Evolutionary conservation across 2,888 invertebrate species (phyloP).

Genomic region (Melieria omissa): DNA sequence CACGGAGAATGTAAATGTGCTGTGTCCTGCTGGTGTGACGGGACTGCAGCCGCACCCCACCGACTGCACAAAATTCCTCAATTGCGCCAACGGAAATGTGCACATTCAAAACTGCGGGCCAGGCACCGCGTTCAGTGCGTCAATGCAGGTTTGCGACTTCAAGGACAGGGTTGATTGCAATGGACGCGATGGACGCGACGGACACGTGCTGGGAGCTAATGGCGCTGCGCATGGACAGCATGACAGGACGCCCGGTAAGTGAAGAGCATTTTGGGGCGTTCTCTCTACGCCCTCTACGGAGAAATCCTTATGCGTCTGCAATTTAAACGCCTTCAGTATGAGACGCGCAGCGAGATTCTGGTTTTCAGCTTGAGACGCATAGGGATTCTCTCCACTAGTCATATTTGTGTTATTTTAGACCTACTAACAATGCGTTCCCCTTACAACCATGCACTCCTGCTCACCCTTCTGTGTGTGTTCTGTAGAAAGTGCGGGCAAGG

Average conservation of each 20-base stretch:
- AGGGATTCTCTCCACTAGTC: no score
- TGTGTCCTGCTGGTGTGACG: constrained; percentile 68
- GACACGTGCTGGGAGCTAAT: background rate
- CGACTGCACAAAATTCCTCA: constrained; percentile 73
- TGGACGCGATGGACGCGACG: constrained; percentile 31
- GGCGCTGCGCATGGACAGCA: background rate
- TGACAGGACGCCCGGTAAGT: background rate
- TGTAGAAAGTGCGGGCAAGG: background rate
- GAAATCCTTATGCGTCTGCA: no score
- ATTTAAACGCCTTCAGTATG: no score
- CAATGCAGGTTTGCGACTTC: constrained; percentile 70
- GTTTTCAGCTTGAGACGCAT: no score
- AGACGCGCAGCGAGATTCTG: no score
- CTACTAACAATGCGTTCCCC: no score
- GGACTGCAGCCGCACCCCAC: constrained; percentile 72
- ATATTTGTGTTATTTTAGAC: no score
- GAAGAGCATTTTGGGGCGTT: no score
- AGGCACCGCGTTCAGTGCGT: constrained; percentile 73
- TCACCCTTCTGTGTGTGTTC: background rate
- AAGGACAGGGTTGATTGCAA: constrained; percentile 71
- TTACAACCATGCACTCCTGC: no score
- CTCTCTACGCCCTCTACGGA: no score
- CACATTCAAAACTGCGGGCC: constrained; percentile 72
- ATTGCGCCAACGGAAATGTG: constrained; percentile 72
- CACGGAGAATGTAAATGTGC: constrained; percentile 47